Conservation (phyloP, 1,140 invertebrate genomes). For the Bombus waltoni region DNA sequence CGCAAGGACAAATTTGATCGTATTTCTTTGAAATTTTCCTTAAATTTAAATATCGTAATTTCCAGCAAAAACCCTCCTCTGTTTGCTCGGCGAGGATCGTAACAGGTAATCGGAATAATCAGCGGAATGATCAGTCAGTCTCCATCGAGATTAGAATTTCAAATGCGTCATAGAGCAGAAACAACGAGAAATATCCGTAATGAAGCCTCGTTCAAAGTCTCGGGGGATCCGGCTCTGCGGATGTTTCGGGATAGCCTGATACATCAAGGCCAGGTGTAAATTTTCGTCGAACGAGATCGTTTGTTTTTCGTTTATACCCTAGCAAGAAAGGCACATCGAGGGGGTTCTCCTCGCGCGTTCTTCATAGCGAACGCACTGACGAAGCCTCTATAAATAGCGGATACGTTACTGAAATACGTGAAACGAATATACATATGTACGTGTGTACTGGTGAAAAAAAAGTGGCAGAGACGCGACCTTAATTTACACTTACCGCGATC, state of each 20-base stretch:
- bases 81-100: not conserved
- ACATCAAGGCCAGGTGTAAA: slow-evolving; percentile 29
- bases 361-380: slow-evolving; percentile 62
- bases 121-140: too few species aligned
- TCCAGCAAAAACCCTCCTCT: not conserved
- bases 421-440: slow-evolving; percentile 49
- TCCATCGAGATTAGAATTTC: not conserved
- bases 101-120: not conserved
- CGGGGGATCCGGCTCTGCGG: rapidly evolving
- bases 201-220: not conserved
- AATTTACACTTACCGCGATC: not conserved
- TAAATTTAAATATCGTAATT: not conserved
- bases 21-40: not conserved
- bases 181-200: not conserved
- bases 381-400: slow-evolving; percentile 75
- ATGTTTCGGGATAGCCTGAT: too few species aligned
- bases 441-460: slow-evolving; percentile 3
- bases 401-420: slow-evolving; percentile 63
- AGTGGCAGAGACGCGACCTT: slow-evolving; percentile 3
- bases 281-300: slow-evolving; percentile 15
- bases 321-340: not conserved
- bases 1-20: not conserved
- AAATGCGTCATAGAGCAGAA: not conserved
- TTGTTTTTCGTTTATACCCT: slow-evolving; percentile 41
- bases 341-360: slow-evolving; percentile 33